These are phyloP conservation scores for Diplazon laetatorius DNA, from an alignment of 2,888 invertebrate species.

Conservation along the genomic window DNA sequence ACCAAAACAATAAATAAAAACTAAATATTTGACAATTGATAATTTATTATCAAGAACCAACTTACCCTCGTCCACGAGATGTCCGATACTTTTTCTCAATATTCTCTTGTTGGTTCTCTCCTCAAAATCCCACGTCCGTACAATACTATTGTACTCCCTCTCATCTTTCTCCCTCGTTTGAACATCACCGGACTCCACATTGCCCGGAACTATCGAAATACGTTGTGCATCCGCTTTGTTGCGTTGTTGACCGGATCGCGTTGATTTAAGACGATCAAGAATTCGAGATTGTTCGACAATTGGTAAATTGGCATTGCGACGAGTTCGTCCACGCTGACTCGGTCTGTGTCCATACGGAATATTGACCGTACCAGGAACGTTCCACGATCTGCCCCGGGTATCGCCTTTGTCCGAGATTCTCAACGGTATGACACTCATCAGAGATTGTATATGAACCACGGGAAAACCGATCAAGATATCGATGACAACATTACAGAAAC, in stretches of 20 bases:
- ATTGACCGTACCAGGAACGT: conserved; percentile 71
- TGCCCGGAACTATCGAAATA: conserved; percentile 50
- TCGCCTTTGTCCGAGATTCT: conserved; percentile 60
- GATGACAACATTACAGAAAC: conserved; percentile 56
- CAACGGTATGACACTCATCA: conserved; percentile 64
- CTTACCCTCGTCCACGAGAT: conserved; percentile 70
- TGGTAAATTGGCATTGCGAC: conserved; percentile 37
- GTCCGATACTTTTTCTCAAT: conserved; percentile 64
- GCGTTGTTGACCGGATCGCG: conserved; percentile 2
- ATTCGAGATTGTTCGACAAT: conserved; percentile 17
- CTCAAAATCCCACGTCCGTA: conserved; percentile 68
- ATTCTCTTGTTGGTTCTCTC: conserved; percentile 68
- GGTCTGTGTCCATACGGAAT: conserved; percentile 71
- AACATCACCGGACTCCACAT: conserved; percentile 23
- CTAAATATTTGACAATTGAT: too few relatives aligned
- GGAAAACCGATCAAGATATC: conserved; percentile 56
- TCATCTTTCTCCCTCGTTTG: conserved; percentile 44
- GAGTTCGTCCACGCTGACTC: conserved; percentile 60
- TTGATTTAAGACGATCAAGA: neutral
- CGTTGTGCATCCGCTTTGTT: conserved; percentile 18
- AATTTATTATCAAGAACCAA: neutral
- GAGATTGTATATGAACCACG: conserved; percentile 17
- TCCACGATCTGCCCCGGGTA: conserved; percentile 62
- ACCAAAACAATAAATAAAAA: too few relatives aligned
- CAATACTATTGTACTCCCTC: conserved; percentile 63